Evolutionary conservation across 2,113 vertebrate species (phyloP).

Genomic region (Sigmodon hispidus): DNA sequence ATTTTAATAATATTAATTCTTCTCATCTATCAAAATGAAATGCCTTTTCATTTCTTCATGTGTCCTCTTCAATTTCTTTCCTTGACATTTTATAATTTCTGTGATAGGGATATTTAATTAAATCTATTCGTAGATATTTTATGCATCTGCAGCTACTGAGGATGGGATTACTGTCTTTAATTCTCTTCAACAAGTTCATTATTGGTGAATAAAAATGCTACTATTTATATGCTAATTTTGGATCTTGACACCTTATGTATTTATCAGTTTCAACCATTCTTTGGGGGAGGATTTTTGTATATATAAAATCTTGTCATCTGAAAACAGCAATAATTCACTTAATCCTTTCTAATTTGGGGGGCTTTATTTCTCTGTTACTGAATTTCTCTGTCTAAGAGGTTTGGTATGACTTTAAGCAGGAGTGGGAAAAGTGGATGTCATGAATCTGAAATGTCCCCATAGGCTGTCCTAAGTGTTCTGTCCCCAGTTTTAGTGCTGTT

Average conservation of each 20-base stretch:
- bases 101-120: neutral
- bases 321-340: neutral
- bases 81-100: conserved; percentile 8
- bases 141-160: neutral
- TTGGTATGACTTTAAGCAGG: neutral
- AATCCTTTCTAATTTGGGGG: neutral
- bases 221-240: neutral
- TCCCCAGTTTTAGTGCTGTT: neutral
- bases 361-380: neutral
- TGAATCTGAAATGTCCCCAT: neutral
- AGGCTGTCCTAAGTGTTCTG: neutral
- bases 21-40: neutral
- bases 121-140: neutral
- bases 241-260: neutral
- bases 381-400: neutral
- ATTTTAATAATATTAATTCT: conserved; percentile 17
- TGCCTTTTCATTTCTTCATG: neutral
- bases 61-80: neutral
- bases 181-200: neutral
- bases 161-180: neutral
- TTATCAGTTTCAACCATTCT: neutral
- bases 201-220: neutral
- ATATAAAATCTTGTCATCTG: neutral
- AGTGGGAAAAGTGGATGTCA: neutral
- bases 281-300: neutral